These are phyloP conservation scores for Clitarchus hookeri DNA, from an alignment of 2,888 invertebrate genomes.

Conservation along the genomic window DNA sequence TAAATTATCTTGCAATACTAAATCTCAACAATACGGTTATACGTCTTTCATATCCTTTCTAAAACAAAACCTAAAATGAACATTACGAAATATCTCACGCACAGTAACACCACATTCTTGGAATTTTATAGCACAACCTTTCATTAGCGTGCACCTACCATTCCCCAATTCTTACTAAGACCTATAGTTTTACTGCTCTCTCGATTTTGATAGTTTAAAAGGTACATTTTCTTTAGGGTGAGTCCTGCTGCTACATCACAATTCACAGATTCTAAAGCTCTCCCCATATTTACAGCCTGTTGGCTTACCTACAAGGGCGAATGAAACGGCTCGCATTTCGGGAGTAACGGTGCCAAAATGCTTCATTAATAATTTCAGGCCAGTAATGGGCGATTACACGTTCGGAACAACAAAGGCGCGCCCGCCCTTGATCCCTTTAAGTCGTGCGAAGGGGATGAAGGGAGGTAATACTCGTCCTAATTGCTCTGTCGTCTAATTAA, in stretches of 20 bases:
- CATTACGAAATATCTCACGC: too few species aligned
- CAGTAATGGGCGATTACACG: neutral
- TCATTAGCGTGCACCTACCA: too few species aligned
- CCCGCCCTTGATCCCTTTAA: neutral
- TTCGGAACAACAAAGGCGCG: neutral
- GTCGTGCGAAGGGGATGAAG: neutral
- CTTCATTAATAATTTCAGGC: slow-evolving; percentile 10
- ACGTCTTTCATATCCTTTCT: too few species aligned
- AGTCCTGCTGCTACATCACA: neutral
- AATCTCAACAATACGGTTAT: too few species aligned
- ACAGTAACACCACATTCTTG: too few species aligned
- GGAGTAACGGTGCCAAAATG: neutral
- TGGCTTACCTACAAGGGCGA: neutral
- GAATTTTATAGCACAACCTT: too few species aligned
- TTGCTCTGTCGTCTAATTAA: neutral
- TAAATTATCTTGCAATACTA: too few species aligned
- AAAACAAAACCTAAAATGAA: too few species aligned
- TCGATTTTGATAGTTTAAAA: too few species aligned
- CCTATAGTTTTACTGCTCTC: too few species aligned
- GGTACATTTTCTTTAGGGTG: neutral
- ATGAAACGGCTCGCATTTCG: neutral
- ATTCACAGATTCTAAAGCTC: neutral
- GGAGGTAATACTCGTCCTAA: neutral
- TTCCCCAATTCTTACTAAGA: too few species aligned
- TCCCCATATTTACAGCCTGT: neutral